phyloP scores from a whole-genome alignment of 2,113 vertebrate species.

The Paralichthys olivaceus region DNA sequence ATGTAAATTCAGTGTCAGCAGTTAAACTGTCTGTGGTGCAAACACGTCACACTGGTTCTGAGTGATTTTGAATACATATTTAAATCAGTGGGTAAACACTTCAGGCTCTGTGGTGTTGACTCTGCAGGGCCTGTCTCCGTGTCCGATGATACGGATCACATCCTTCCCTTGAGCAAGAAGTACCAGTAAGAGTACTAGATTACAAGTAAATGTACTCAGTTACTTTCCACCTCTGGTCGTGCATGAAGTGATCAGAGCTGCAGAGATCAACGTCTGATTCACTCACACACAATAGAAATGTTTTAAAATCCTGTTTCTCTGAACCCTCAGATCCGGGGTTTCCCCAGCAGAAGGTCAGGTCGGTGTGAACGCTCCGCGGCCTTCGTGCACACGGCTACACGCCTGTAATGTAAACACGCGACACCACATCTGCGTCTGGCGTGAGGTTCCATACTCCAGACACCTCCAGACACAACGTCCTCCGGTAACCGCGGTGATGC shows the following conservation, averaged over 20 bases:
- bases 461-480: constrained; percentile 58
- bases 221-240: neutral
- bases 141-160: too few relatives aligned
- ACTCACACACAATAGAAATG: neutral
- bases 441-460: constrained; percentile 48
- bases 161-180: too few relatives aligned
- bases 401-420: constrained; percentile 40
- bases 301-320: neutral
- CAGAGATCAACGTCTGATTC: neutral
- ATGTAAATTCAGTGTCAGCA: constrained; percentile 64
- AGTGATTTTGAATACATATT: constrained; percentile 57
- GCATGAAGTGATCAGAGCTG: neutral
- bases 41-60: constrained; percentile 40
- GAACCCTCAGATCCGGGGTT: neutral
- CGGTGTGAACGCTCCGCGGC: neutral
- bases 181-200: too few relatives aligned
- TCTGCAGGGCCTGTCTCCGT: too few relatives aligned
- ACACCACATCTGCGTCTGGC: constrained; percentile 62
- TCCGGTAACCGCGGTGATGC: constrained; percentile 64
- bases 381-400: neutral
- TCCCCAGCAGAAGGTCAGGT: constrained; percentile 14
- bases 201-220: too few relatives aligned
- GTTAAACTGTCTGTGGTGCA: constrained; percentile 57
- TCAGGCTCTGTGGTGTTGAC: neutral
- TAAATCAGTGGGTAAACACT: constrained; percentile 40